Conservation (phyloP, 2,888 invertebrate species). For the Augiades crinisus region DNA sequence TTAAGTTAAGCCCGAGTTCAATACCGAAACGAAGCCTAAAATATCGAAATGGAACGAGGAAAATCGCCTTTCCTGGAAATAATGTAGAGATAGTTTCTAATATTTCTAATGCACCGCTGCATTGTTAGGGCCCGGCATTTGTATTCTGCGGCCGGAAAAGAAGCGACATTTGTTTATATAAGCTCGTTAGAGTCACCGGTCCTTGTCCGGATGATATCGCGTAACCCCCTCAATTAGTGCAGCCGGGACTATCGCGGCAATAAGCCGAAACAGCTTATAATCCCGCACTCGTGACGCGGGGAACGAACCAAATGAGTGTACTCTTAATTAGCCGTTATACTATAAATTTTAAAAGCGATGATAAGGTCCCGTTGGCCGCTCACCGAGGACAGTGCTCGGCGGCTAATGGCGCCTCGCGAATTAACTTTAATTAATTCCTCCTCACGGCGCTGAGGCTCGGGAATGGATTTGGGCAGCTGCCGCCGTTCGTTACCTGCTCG, state of each 20-base stretch:
- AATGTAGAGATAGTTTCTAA: slow-evolving; percentile 25
- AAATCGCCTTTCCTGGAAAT: slow-evolving; percentile 24
- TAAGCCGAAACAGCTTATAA: slow-evolving; percentile 54
- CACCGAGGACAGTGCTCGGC: slow-evolving; percentile 48
- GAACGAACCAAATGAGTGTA: slow-evolving; percentile 60
- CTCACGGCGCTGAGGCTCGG: slow-evolving; percentile 38
- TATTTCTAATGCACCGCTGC: slow-evolving; percentile 28
- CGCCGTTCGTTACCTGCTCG: slow-evolving; percentile 10
- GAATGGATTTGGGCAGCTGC: slow-evolving; percentile 36
- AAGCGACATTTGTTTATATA: slow-evolving; percentile 46
- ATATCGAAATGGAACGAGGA: slow-evolving; percentile 22
- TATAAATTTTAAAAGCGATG: slow-evolving; percentile 72
- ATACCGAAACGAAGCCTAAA: slow-evolving; percentile 20
- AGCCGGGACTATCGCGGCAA: slow-evolving; percentile 54
- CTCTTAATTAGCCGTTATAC: slow-evolving; percentile 74
- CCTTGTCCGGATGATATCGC: slow-evolving; percentile 61
- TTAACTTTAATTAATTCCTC: slow-evolving; percentile 69
- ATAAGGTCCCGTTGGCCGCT: slow-evolving; percentile 69
- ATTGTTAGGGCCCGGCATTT: slow-evolving; percentile 29
- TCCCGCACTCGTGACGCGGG: slow-evolving; percentile 61
- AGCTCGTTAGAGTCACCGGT: slow-evolving; percentile 54
- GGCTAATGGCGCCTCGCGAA: slow-evolving; percentile 61
- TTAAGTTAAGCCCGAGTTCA: slow-evolving; percentile 3
- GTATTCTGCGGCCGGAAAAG: slow-evolving; percentile 36
- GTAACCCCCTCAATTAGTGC: slow-evolving; percentile 66